Conservation (phyloP, 2,797 vertebrate genomes). For the Rhyacichthys aspro region DNA sequence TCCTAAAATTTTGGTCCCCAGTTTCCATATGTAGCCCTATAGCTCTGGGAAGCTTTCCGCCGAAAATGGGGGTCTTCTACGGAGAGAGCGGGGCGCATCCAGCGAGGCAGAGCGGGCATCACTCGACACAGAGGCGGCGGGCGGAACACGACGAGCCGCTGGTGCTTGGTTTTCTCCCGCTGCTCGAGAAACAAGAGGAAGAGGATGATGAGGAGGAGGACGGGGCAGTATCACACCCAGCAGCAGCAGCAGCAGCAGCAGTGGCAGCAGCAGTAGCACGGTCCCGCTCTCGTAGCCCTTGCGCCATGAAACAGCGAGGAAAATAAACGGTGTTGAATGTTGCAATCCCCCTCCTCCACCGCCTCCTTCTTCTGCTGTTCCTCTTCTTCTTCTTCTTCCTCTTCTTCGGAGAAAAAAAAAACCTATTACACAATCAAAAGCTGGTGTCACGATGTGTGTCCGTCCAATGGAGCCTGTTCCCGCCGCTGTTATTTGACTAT, state of each 20-base stretch:
- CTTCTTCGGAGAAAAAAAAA: constrained; percentile 26
- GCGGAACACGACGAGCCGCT: constrained; percentile 62
- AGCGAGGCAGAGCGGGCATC: constrained; percentile 78
- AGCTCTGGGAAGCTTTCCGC: constrained; percentile 78
- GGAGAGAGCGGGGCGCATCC: constrained; percentile 76
- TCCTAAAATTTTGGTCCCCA: constrained; percentile 86
- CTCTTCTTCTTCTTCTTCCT: constrained; percentile 53
- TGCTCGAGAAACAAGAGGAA: neutral
- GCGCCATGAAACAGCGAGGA: constrained; percentile 77
- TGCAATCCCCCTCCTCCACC: constrained; percentile 58
- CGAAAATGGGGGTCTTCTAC: constrained; percentile 81
- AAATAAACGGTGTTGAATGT: constrained; percentile 60
- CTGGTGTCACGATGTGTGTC: constrained; percentile 67
- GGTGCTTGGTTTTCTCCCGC: constrained; percentile 19
- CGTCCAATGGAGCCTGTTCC: constrained; percentile 37
- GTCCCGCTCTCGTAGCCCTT: constrained; percentile 74
- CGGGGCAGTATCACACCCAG: neutral
- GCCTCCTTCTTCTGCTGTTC: constrained; percentile 25
- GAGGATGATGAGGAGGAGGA: constrained; percentile 38
- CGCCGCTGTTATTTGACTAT: constrained; percentile 6
- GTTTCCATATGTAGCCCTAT: constrained; percentile 85
- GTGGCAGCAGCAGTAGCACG: constrained; percentile 52
- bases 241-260: neutral
- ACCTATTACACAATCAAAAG: constrained; percentile 69
- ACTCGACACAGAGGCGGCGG: constrained; percentile 80